These are phyloP conservation scores for Drosophila picticornis DNA, from an alignment of 2,888 invertebrate genomes.

Conservation along the genomic window DNA sequence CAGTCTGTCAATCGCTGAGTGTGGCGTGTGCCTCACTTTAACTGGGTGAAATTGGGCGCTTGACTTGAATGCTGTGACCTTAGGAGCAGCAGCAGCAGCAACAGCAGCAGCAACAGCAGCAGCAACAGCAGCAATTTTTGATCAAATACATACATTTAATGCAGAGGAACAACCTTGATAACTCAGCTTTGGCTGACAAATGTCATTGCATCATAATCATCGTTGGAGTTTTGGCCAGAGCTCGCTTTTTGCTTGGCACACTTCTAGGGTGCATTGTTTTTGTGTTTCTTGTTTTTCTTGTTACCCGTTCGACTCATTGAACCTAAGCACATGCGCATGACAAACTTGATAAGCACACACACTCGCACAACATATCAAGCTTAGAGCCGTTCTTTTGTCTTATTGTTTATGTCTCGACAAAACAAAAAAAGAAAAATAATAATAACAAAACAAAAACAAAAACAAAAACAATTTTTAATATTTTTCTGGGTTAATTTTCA, in stretches of 20 bases:
- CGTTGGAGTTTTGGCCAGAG: slow-evolving; percentile 20
- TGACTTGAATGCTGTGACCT: slow-evolving; percentile 50
- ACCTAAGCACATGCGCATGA: slow-evolving; percentile 75
- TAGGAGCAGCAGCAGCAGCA: slow-evolving; percentile 21
- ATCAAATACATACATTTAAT: slow-evolving; percentile 25
- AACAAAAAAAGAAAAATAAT: slow-evolving; percentile 20
- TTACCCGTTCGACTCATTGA: slow-evolving; percentile 75
- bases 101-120: neutral
- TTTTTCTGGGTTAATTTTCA: slow-evolving; percentile 66
- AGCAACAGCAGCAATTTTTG: slow-evolving; percentile 18
- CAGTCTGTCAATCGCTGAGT: slow-evolving; percentile 50
- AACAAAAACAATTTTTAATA: slow-evolving; percentile 34
- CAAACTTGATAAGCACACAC: slow-evolving; percentile 58
- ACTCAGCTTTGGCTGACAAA: slow-evolving; percentile 33
- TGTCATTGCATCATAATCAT: slow-evolving; percentile 53
- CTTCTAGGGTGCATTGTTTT: slow-evolving; percentile 69
- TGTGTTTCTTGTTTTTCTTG: slow-evolving; percentile 25
- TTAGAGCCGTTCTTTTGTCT: slow-evolving; percentile 73
- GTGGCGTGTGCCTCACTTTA: slow-evolving; percentile 55
- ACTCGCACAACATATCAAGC: slow-evolving; percentile 29
- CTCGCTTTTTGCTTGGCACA: slow-evolving; percentile 58
- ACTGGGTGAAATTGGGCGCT: slow-evolving; percentile 56
- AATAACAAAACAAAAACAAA: slow-evolving; percentile 24
- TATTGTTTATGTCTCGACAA: slow-evolving; percentile 63
- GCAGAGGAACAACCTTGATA: slow-evolving; percentile 48